Evolutionary conservation across 2,888 invertebrate species (phyloP).

Genomic region (Hesperia comma): DNA sequence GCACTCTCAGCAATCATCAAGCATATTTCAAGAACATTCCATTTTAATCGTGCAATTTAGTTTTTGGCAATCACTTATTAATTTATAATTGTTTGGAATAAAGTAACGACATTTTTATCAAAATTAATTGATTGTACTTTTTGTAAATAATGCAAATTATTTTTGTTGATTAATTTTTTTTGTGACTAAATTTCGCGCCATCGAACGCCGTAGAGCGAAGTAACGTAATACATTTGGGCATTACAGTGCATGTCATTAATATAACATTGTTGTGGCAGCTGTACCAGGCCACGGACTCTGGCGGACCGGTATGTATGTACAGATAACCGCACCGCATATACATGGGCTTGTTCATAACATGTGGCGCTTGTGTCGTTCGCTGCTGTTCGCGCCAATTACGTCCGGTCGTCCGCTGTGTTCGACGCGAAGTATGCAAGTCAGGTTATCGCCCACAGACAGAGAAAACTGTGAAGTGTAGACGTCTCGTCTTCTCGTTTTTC

Average conservation of each 20-base stretch:
- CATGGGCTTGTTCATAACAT: conserved; percentile 31
- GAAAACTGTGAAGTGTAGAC: neutral
- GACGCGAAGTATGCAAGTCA: too few species aligned
- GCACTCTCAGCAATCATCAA: conserved; percentile 21
- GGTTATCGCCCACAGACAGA: neutral
- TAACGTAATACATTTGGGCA: conserved; percentile 41
- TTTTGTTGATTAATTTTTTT: neutral
- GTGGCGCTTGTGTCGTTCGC: conserved; percentile 22
- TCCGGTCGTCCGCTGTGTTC: neutral
- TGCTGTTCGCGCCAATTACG: conserved; percentile 23
- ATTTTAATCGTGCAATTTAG: conserved; percentile 7
- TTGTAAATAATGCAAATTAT: neutral
- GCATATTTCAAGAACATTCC: conserved; percentile 24
- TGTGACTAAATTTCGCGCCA: conserved; percentile 17
- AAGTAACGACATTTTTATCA: neutral
- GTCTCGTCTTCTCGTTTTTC: too few species aligned
- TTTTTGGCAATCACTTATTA: neutral
- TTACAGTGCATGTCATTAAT: conserved; percentile 74
- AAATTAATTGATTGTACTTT: conserved; percentile 4
- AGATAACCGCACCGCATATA: conserved; percentile 41
- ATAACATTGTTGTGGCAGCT: conserved; percentile 79
- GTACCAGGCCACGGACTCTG: conserved; percentile 81
- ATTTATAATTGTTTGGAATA: neutral
- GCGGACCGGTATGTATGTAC: conserved; percentile 76
- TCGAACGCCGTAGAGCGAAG: conserved; percentile 27